Percentiles rank a stretch among this genome's conserved stretches.
Evolutionary conservation across 1,140 invertebrate species (phyloP).

Genomic region (Papilio xuthus): DNA sequence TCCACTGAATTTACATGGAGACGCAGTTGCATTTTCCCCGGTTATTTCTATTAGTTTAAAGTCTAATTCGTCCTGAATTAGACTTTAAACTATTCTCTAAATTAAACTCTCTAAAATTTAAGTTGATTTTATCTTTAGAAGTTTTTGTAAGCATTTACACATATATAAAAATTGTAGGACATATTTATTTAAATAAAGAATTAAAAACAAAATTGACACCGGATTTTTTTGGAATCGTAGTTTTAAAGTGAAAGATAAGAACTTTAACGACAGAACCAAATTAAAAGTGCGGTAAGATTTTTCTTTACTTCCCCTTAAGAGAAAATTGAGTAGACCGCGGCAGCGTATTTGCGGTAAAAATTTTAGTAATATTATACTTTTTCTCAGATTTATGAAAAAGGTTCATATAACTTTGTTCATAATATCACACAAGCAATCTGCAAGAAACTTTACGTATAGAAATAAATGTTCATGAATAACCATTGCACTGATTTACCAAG

Average conservation of each 20-base stretch:
- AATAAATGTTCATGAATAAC: no score
- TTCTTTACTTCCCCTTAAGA: neutral
- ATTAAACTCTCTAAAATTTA: neutral
- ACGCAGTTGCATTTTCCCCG: neutral
- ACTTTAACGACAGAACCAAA: no score
- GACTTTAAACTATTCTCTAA: neutral
- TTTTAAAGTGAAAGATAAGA: no score
- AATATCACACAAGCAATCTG: no score
- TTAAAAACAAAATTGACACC: neutral
- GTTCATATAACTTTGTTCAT: neutral
- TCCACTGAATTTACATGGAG: neutral
- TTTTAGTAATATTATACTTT: neutral
- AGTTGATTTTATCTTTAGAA: neutral
- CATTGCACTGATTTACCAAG: neutral
- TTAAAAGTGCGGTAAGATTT: no score
- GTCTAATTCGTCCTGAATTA: neutral
- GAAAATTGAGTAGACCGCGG: neutral
- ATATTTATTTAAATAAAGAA: neutral
- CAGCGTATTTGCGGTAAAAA: neutral
- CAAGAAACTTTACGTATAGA: no score
- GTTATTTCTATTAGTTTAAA: neutral
- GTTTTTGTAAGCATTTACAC: neutral
- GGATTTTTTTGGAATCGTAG: no score
- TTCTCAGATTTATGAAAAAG: neutral
- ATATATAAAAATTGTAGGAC: neutral